Conservation (phyloP, 2,113 vertebrate genomes). For the Columba janthina region DNA sequence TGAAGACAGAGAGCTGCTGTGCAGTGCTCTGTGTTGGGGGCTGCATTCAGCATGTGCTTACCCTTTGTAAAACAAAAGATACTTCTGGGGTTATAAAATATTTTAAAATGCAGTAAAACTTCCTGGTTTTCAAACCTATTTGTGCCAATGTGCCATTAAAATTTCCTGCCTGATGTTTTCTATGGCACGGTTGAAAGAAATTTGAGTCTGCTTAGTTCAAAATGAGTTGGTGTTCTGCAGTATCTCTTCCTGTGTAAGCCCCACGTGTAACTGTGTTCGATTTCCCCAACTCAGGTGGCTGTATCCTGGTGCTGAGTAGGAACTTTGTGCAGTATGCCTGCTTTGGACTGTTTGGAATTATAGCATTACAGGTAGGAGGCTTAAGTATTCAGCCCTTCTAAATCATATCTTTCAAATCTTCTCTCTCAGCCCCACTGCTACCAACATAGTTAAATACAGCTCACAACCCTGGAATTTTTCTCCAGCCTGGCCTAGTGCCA, state of each 20-base stretch:
- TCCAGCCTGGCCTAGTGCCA: constrained; percentile 5
- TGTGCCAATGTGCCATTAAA: not conserved
- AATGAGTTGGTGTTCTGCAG: not conserved
- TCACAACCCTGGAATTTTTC: not conserved
- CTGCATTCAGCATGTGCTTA: not conserved
- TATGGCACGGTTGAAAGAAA: not conserved
- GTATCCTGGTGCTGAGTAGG: constrained; percentile 94
- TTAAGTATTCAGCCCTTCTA: constrained; percentile 23
- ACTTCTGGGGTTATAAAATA: not conserved
- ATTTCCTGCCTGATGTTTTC: not conserved
- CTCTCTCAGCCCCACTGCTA: not conserved
- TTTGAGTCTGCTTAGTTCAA: not conserved
- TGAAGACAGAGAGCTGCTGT: not conserved
- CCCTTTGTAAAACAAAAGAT: not conserved
- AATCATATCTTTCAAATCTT: not conserved
- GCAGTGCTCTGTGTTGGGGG: not conserved
- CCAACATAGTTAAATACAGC: not conserved
- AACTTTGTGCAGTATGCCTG: constrained; percentile 98
- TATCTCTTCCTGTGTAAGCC: not conserved
- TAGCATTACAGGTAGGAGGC: constrained; percentile 89
- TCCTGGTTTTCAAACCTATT: not conserved
- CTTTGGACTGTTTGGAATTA: constrained; percentile 95
- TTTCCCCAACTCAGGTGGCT: constrained; percentile 82
- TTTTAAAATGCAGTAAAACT: not conserved
- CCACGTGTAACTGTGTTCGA: not conserved